These are phyloP conservation scores for Acanthiza pusilla DNA, from an alignment of 2,797 vertebrate species.

Conservation along the genomic window DNA sequence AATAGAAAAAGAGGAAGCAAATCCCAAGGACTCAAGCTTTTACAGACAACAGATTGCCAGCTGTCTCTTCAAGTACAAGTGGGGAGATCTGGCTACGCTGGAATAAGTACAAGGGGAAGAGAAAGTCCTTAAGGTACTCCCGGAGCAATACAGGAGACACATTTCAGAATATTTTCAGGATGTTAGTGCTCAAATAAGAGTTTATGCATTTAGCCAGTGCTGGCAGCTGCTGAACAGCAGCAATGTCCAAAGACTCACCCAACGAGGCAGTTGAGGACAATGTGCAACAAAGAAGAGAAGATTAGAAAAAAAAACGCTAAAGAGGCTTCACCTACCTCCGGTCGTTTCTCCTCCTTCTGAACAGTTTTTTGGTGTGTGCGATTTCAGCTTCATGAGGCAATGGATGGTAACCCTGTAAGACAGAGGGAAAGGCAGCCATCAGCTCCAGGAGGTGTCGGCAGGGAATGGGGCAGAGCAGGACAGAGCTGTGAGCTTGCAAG, in stretches of 20 bases:
- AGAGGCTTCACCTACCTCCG: constrained; percentile 80
- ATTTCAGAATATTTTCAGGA: background rate
- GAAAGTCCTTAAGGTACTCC: background rate
- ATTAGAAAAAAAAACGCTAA: no score
- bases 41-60: background rate
- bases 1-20: background rate
- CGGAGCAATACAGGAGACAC: background rate
- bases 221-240: background rate
- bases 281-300: background rate
- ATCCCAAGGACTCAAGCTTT: background rate
- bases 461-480: accelerated
- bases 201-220: background rate
- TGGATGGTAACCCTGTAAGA: constrained; percentile 85
- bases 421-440: background rate
- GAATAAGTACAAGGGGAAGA: background rate
- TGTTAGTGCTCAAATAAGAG: background rate
- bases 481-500: accelerated
- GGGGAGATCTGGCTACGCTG: background rate
- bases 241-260: background rate
- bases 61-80: background rate
- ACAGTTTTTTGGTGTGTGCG: constrained; percentile 95
- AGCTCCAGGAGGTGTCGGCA: background rate
- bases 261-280: accelerated
- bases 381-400: constrained; percentile 94
- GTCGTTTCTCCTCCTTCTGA: constrained; percentile 89